Base-by-base conservation (phyloP, 2,113 vertebrate genomes). In the Orycteropus afer region DNA sequence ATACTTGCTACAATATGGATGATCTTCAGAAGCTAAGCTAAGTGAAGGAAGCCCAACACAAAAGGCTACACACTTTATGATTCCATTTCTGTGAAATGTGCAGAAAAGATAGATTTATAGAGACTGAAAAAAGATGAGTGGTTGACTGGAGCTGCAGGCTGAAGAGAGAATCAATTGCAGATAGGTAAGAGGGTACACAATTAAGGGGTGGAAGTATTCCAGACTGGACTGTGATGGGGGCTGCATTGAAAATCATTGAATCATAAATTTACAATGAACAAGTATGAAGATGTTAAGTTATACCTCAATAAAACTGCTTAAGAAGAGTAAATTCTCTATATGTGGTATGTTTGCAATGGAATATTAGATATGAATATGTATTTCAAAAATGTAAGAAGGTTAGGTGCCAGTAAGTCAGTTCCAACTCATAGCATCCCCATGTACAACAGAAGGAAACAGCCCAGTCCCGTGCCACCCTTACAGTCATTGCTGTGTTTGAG, bases 341-440 rank as follows among this genome's bases (percentile, higher is more conserved):
- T 37, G 14, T 71, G 20, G 3, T 45, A 51, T 45, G 14, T 17
- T 67, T 61, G 42, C 76, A 92, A 80, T 53, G 73, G 57, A 51
- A 40, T 47, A 29, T 78, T 88, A 45, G 18, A 53, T 22, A 61
- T 20, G 37, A 61, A 42, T 63, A 17, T 29, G 27, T 40, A 2
- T 79, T 90, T 76, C 65, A 86, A 90, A 73, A 67, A 65, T 49
- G 65, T 8, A n/a, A 67, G 73, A 89, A 77, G 40, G 55, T 57
- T 22, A 57, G 55, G 20, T 15, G 10, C 55, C 55, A 57, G 10
- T 17, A 12, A 57, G 55, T 57, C 14, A 15, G 55, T 57, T 20
- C 55, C 18, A 17, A 57, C 55, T 57, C 55, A 57, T 17, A 22
- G 55, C 10, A n/a, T n/a, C n/a, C n/a, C n/a, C n/a, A n/a, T n/a